Base-by-base conservation (phyloP, 2,113 vertebrate genomes). In the Urocynchramus pylzowi region DNA sequence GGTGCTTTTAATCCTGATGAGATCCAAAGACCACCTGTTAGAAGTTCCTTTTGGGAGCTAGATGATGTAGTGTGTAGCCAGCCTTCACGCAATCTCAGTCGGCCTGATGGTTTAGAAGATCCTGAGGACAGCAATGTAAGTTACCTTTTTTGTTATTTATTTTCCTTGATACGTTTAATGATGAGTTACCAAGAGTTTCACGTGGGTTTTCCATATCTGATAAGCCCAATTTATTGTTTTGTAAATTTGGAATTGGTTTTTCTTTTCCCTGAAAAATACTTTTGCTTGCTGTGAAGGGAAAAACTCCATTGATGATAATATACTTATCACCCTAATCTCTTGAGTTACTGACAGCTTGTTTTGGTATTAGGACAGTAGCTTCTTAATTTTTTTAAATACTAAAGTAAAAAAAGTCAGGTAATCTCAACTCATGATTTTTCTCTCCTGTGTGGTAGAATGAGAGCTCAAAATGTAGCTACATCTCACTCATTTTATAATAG, bases 61-160 rank as follows among this genome's bases (percentile, higher is more conserved):
- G 99, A 99, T 79, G 99, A 98, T 18, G 99, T 99, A 17, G 99
- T 99, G 89, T 99, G 99, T 87, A 99, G 99, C 95, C 99, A 99
- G 91, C 99, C 99, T 61, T 98, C 99, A 68, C 98, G 99, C 89
- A 99, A 99, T 91, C 98, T 98, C 67, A 99, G 99, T 94, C 98
- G 98, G 17, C 99, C 99, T 30, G 99, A 99, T 54, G 99, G 98
- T 74, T 98, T 99, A 89, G 99, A 99, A 96, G 99, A 99, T 94
- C 98, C 99, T 0, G 99, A 99, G 93, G 98, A 98, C 2, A 98
- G 91, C 94, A 98, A 98, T 75, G 98, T 96, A 97, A 98, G 95
- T 96, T 82, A 85, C 37, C 64, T 57, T 83, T 45, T 64, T 44
- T 11, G 42, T 64, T 65, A 20, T 53, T 60, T 69, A 31, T 96